Evolutionary conservation across 1,140 invertebrate genomes (phyloP), one percentile per base, ranked within the genome.

Genomic region (Gryon sp.): DNA sequence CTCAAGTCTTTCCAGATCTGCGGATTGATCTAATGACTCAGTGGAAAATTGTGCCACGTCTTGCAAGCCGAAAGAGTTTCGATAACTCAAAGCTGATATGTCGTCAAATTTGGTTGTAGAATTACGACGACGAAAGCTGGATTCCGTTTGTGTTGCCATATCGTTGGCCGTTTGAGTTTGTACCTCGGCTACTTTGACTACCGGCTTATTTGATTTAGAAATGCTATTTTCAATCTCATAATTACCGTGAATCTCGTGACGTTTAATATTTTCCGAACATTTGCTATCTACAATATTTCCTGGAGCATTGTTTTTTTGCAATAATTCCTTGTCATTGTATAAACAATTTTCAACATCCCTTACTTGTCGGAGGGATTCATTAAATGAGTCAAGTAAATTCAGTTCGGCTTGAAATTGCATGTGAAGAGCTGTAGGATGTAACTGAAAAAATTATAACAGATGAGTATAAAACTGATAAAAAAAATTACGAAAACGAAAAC

Each of bases 101-200:
- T 83, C 41, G 73, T 80, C 26, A 24, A 82, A 52, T 30, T 73
- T 83, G 8, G 78, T 73, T n/a, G 68, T 45, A 4, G 76, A 14
- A 22, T 38, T 80, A 5, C 38, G 79, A 45, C 81, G 77, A 59
- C 62, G 69, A 14, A 77, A 59, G 15, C 59, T 74, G 14, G 79
- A 55, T 11, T 88, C 85, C 0, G 88, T 89, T 75, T 89, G 88
- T 0, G 87, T 89, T 1, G 85, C 88, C 59, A 88, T 89, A 50
- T 89, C 88, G 34, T 89, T 88, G 1, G 84, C 86, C 0, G 88
- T 88, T 76, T 89, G 86, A 7, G 88, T 88, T 63, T 89, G 87
- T n/a, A 88, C 87, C 60, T 87, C 86, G 0, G 78, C 84, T 4
- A 86, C 83, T 79, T 85, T 85, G 2, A 83, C 74, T 11, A 16